phyloP scores from a whole-genome alignment of 2,888 invertebrate genomes.

The Leptopilina syphax region DNA sequence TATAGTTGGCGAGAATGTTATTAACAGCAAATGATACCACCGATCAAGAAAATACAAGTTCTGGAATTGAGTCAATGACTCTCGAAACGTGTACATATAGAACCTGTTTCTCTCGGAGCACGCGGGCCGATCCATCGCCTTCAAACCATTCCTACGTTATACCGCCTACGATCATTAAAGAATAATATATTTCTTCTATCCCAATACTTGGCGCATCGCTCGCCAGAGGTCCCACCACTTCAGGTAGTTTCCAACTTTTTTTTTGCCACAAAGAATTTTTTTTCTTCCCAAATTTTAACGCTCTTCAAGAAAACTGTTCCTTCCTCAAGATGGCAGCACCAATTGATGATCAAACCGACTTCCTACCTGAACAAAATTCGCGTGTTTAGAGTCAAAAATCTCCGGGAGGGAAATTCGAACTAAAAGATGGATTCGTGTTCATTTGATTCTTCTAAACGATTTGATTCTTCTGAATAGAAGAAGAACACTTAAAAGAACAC shows the following conservation, averaged over 20 bases:
- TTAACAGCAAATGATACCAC: constrained; percentile 62
- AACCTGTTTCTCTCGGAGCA: constrained; percentile 62
- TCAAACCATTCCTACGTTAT: constrained; percentile 57
- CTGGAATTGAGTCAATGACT: constrained; percentile 71
- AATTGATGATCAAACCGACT: too few species aligned
- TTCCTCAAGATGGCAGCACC: constrained; percentile 38
- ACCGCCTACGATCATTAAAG: constrained; percentile 57
- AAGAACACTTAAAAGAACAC: too few species aligned
- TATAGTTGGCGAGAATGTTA: constrained; percentile 57
- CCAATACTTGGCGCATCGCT: neutral
- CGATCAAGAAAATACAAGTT: constrained; percentile 50
- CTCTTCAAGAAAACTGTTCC: neutral
- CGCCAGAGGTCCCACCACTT: neutral
- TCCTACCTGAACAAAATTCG: too few species aligned
- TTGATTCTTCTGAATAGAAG: too few species aligned
- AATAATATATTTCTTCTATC: constrained; percentile 26
- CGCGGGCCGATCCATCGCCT: constrained; percentile 59
- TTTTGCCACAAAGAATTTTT: neutral
- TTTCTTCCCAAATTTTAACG: too few species aligned
- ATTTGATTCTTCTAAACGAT: too few species aligned
- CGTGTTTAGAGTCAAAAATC: too few species aligned
- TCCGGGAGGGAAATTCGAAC: too few species aligned
- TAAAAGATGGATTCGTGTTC: too few species aligned
- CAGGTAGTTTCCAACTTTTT: neutral
- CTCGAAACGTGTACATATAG: constrained; percentile 61